Percentiles rank a stretch among this genome's conserved stretches.
phyloP scores from a whole-genome alignment of 1,140 invertebrate species.

The Drosophila leontia region DNA sequence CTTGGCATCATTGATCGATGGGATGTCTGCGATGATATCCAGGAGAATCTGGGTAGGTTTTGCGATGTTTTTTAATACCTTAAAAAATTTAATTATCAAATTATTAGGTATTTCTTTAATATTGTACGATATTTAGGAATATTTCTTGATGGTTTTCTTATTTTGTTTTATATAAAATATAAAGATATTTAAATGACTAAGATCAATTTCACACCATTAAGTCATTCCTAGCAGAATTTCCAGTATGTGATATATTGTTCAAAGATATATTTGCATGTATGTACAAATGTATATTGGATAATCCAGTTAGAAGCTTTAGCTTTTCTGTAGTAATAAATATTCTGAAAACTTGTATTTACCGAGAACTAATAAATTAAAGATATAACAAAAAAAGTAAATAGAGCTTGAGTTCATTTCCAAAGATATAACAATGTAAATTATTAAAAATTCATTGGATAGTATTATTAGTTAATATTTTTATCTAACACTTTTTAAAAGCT shows the following conservation, averaged over 20 bases:
- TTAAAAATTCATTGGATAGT: no score
- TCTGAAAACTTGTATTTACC: background rate
- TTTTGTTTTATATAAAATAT: background rate
- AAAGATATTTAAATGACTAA: background rate
- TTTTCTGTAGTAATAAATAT: background rate
- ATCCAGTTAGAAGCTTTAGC: background rate
- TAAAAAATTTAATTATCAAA: background rate
- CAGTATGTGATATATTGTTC: background rate
- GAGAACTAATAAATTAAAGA: background rate
- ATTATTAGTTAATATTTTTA: background rate
- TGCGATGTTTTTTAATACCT: background rate
- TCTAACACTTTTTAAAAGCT: background rate
- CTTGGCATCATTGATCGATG: conserved; percentile 88
- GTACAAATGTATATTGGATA: background rate
- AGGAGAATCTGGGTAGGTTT: conserved; percentile 86
- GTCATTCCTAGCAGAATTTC: background rate
- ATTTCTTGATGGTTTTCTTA: background rate
- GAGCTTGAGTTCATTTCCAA: no score
- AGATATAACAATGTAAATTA: background rate
- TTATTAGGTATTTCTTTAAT: no score
- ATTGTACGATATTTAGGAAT: background rate
- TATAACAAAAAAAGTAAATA: background rate
- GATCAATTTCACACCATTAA: background rate
- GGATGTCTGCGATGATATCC: conserved; percentile 88
- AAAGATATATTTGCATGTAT: background rate